Conservation (phyloP, 1,140 invertebrate species). For the Parapsyche elsis region DNA sequence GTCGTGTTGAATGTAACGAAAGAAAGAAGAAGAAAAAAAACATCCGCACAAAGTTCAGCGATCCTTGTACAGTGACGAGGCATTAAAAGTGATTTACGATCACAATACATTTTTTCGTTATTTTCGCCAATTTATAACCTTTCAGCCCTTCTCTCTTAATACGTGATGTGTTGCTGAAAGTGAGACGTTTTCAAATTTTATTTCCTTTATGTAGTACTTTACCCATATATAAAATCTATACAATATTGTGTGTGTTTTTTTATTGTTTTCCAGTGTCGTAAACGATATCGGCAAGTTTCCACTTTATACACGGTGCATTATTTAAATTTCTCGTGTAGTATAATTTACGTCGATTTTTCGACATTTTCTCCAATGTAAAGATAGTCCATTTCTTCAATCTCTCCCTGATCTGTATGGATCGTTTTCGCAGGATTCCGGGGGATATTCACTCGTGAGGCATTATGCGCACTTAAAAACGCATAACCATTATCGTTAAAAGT, state of each 20-base stretch:
- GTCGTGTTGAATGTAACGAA: conserved; percentile 19
- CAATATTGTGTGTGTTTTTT: too few species aligned
- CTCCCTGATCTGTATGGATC: conserved; percentile 6
- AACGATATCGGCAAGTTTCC: not conserved
- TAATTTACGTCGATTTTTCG: not conserved
- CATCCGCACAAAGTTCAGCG: not conserved
- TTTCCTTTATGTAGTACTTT: not conserved
- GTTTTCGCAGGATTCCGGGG: conserved; percentile 1
- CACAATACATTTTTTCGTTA: conserved; percentile 20
- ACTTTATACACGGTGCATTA: not conserved
- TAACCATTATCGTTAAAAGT: conserved; percentile 50
- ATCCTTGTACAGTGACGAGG: conserved; percentile 24
- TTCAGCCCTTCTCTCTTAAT: conserved; percentile 8
- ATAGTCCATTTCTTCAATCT: conserved; percentile 24
- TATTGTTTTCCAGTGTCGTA: too few species aligned
- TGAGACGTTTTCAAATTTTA: conserved; percentile 1
- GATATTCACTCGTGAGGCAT: conserved; percentile 3
- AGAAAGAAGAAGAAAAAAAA: not conserved
- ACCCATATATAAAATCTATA: too few species aligned
- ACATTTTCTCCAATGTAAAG: not conserved
- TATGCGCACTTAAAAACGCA: conserved; percentile 49
- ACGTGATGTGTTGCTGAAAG: conserved; percentile 9
- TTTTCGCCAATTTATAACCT: conserved; percentile 24
- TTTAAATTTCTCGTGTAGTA: not conserved
- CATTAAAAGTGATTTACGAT: conserved; percentile 38